Evolutionary conservation across 2,113 vertebrate species (phyloP), one percentile per base, ranked within the genome.

Genomic region (Gulo gulo): DNA sequence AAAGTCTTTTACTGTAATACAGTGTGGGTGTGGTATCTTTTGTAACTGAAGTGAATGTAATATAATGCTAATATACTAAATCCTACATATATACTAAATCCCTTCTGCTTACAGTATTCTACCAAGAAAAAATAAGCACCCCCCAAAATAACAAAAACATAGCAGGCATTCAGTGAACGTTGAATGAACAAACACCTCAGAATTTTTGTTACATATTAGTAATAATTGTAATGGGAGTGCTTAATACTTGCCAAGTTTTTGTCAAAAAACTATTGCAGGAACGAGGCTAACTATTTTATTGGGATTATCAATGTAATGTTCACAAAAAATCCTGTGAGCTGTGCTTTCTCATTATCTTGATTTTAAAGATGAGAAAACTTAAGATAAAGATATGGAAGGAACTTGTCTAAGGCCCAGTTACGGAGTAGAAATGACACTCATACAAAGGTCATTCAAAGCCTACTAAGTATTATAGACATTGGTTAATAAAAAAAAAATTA

Each of bases 281-380:
- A 80, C 21, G 47, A 39, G 34, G 74, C 69, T 79, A 31, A 69
- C 21, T 94, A 20, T 31, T 59, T 65, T 81, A 15, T 42, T 52
- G 59, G 63, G 24, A 69, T 39, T 95, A 52, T 80, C 47, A 61
- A 18, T 63, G 82, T 89, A 86, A 45, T 87, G 89, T 18, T 94
- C 34, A 45, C 8, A 67, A 67, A 93, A 93, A 94, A 13, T 74
- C 42, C 7, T 73, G 2, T 36, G 73, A 92, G 9, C 8, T 57
- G 4, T 78, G 42, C 18, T 94, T 91, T 95, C 69, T 88, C 26
- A 78, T 34, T 55, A 82, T 93, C 39, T 86, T 61, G n/a, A 34
- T 95, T 96, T 81, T 84, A 79, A 79, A 88, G 50, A 29, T 42
- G 26, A 45, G 78, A 57, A 97, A 57, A 96, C 4, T 59, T 59